Percentiles rank a stretch among this genome's conserved stretches.
These are phyloP conservation scores for Drosophila bipectinata DNA, from an alignment of 1,140 invertebrate genomes.

Conservation along the genomic window DNA sequence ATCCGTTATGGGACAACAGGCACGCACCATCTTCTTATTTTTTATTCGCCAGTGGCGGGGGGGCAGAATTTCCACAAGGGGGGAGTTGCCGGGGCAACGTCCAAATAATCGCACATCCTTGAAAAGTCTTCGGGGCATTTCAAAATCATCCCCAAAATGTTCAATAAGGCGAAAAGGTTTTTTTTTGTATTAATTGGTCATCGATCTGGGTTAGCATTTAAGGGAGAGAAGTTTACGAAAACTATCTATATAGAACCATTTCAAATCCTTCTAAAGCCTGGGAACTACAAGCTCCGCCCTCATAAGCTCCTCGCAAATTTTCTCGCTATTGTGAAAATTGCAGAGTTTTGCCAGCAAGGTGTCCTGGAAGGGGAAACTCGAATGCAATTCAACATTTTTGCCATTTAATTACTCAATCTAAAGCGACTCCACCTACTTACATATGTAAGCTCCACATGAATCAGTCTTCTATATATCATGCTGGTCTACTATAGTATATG, in stretches of 20 bases:
- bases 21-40: constrained; percentile 57
- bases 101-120: constrained; percentile 20
- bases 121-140: neutral
- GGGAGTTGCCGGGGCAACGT: constrained; percentile 36
- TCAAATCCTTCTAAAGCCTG: neutral
- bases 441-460: constrained; percentile 31
- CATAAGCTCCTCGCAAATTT: neutral
- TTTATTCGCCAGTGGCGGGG: neutral
- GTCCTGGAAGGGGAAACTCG: neutral
- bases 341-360: neutral
- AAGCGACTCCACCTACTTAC: constrained; percentile 45
- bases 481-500: neutral
- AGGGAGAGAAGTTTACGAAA: no score
- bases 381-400: constrained; percentile 57
- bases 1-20: constrained; percentile 74
- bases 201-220: neutral
- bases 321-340: neutral
- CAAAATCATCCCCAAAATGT: constrained; percentile 2
- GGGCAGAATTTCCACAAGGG: neutral
- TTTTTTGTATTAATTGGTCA: neutral
- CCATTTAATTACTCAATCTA: constrained; percentile 62
- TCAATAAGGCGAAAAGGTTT: neutral
- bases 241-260: neutral
- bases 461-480: neutral
- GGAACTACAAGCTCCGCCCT: neutral